phyloP scores from a whole-genome alignment of 2,888 invertebrate genomes.

The Cephus spinipes region DNA sequence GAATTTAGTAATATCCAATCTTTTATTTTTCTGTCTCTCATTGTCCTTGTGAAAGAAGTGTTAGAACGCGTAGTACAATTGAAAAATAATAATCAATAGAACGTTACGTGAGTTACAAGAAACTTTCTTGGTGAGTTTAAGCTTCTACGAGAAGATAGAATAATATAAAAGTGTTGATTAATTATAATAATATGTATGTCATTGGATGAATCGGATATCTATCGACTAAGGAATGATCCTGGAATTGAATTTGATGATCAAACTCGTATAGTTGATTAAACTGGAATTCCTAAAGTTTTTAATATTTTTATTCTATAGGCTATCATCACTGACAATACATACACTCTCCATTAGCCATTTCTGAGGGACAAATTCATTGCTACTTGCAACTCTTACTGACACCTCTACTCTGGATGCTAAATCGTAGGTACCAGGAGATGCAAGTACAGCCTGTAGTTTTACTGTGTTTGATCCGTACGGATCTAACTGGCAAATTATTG shows the following conservation, averaged over 20 bases:
- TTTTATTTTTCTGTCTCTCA: background rate
- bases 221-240: background rate
- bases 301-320: slow-evolving; percentile 18
- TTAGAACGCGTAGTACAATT: background rate
- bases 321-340: slow-evolving; percentile 53
- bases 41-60: background rate
- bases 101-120: background rate
- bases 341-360: slow-evolving; percentile 62
- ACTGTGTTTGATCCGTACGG: slow-evolving; percentile 70
- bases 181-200: background rate
- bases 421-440: slow-evolving; percentile 77
- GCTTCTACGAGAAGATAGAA: background rate
- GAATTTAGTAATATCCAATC: background rate
- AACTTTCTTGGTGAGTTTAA: background rate
- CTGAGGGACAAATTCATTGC: slow-evolving; percentile 53
- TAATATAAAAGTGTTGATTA: background rate
- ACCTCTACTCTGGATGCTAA: slow-evolving; percentile 74
- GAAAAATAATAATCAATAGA: background rate
- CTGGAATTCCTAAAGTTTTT: background rate
- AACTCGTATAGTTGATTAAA: background rate
- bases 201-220: background rate
- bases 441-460: slow-evolving; percentile 72
- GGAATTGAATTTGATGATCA: background rate
- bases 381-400: slow-evolving; percentile 54
- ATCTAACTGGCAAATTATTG: slow-evolving; percentile 66